Percentiles rank a stretch among this genome's conserved stretches.
phyloP scores from a whole-genome alignment of 2,113 vertebrate genomes.

The Peromyscus maniculatus region DNA sequence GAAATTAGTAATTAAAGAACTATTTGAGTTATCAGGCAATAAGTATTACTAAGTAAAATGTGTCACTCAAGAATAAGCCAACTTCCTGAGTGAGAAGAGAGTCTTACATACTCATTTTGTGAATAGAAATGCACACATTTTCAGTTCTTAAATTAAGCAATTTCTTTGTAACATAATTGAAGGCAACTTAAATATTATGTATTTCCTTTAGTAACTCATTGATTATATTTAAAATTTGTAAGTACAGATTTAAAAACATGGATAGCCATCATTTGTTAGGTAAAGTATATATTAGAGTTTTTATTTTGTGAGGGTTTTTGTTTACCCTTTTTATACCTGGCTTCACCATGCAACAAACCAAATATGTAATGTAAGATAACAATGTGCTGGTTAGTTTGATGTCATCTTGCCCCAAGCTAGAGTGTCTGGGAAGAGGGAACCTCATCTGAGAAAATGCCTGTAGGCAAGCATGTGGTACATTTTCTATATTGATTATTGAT shows the following conservation, averaged over 20 bases:
- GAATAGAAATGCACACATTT: neutral
- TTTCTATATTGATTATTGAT: neutral
- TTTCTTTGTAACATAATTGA: neutral
- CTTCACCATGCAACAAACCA: neutral
- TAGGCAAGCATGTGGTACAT: neutral
- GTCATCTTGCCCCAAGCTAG: neutral
- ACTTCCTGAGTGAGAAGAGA: neutral
- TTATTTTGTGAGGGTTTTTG: neutral
- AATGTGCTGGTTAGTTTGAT: no score
- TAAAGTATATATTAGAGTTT: neutral
- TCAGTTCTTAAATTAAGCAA: neutral
- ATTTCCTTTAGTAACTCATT: neutral
- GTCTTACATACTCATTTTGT: neutral
- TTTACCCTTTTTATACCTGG: neutral
- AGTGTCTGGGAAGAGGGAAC: neutral
- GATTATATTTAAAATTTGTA: neutral
- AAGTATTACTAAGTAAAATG: neutral
- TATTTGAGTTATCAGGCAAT: neutral
- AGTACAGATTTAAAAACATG: conserved; percentile 15
- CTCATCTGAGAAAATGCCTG: neutral
- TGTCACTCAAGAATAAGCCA: neutral
- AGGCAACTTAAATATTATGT: neutral
- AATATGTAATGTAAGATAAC: neutral
- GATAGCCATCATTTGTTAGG: neutral
- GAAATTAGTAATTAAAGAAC: neutral